Percentiles rank a stretch among this genome's conserved stretches.
These are phyloP conservation scores for Ageneiosus marmoratus DNA, from an alignment of 2,113 vertebrate species.

Conservation along the genomic window DNA sequence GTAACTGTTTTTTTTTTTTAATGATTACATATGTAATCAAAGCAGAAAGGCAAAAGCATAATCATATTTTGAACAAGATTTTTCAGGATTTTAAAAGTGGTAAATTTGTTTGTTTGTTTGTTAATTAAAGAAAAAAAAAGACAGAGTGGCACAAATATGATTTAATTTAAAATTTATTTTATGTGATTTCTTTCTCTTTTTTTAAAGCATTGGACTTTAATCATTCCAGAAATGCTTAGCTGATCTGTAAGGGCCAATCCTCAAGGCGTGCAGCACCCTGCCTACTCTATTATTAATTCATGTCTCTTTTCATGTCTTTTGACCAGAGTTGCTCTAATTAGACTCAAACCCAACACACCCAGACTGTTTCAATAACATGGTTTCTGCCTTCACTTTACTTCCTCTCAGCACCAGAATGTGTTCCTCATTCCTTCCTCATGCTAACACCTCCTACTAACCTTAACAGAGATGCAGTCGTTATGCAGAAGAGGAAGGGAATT, in stretches of 20 bases:
- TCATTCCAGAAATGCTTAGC: neutral
- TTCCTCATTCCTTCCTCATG: slow-evolving; percentile 13
- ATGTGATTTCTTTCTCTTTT: neutral
- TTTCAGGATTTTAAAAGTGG: neutral
- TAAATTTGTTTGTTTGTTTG: neutral
- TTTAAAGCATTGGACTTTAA: neutral
- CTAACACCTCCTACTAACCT: slow-evolving; percentile 18
- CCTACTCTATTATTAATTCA: slow-evolving; percentile 45
- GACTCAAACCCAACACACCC: slow-evolving; percentile 2
- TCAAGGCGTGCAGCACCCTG: neutral
- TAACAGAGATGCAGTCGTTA: slow-evolving; percentile 5
- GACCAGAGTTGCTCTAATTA: slow-evolving; percentile 35
- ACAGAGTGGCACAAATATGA: neutral
- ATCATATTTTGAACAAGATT: neutral
- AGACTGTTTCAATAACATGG: neutral
- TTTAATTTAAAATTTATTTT: neutral
- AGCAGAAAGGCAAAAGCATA: neutral
- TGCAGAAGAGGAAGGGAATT: neutral
- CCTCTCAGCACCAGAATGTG: neutral
- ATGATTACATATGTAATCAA: too few relatives aligned
- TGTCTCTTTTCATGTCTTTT: slow-evolving; percentile 26
- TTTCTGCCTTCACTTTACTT: neutral
- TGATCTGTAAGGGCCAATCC: neutral
- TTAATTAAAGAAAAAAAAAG: too few relatives aligned
- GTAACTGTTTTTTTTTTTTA: too few relatives aligned